Conservation (phyloP, 2,113 vertebrate genomes). For the Ploceus nigricollis region DNA sequence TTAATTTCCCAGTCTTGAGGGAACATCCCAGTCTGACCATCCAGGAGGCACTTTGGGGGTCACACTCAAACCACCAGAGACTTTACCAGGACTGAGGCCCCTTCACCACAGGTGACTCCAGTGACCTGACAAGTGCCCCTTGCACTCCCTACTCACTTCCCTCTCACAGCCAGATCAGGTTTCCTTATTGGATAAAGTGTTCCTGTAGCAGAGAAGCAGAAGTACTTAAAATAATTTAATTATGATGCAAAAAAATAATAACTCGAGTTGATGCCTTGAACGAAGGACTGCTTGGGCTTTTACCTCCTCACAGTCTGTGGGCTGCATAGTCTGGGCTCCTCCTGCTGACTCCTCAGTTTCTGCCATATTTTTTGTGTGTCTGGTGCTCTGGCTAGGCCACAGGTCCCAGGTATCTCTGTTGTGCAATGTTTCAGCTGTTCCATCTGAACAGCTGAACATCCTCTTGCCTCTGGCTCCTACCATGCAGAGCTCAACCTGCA, state of each 20-base stretch:
- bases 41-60: background rate
- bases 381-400: background rate
- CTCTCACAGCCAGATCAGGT: background rate
- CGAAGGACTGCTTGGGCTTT: background rate
- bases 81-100: rapidly evolving
- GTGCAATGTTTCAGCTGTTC: background rate
- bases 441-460: background rate
- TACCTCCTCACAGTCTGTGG: background rate
- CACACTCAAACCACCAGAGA: background rate
- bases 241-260: background rate
- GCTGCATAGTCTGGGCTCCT: rapidly evolving
- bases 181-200: too few species aligned
- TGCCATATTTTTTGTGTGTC: background rate
- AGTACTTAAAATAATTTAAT: background rate
- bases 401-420: background rate
- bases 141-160: background rate
- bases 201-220: background rate
- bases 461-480: background rate
- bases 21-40: background rate
- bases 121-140: rapidly evolving
- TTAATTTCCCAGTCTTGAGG: background rate
- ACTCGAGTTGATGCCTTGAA: rapidly evolving
- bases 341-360: background rate
- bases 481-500: background rate
- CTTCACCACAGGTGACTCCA: rapidly evolving